A percentile compares a stretch with the other conserved stretches of the same genome.
phyloP scores from a whole-genome alignment of 2,888 invertebrate species.

The Andrena bucephala region DNA sequence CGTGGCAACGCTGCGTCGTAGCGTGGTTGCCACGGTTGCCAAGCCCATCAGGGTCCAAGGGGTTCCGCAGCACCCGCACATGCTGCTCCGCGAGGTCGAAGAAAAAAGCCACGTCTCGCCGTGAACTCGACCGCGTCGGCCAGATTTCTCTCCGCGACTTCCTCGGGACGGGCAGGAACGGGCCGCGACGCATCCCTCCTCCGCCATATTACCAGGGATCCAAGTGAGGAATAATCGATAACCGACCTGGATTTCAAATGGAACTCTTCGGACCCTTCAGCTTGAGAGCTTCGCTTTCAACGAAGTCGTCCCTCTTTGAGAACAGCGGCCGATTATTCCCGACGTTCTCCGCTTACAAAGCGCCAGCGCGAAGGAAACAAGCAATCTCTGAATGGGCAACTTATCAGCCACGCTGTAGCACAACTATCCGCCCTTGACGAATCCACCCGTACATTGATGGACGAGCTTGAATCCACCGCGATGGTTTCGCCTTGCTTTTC shows the following conservation, averaged over 20 bases:
- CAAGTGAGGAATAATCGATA: slow-evolving; percentile 28
- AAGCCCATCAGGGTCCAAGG: slow-evolving; percentile 73
- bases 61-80: slow-evolving; percentile 70
- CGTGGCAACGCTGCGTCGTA: slow-evolving; percentile 61
- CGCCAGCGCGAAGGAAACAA: slow-evolving; percentile 10
- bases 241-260: no score
- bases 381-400: slow-evolving; percentile 28
- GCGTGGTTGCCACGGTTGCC: slow-evolving; percentile 75
- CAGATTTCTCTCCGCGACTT: slow-evolving; percentile 63
- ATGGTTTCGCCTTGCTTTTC: slow-evolving; percentile 50
- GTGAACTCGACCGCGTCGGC: slow-evolving; percentile 51
- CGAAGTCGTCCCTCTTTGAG: not conserved
- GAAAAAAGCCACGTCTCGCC: slow-evolving; percentile 64
- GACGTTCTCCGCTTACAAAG: not conserved
- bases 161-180: slow-evolving; percentile 18
- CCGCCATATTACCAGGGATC: slow-evolving; percentile 15
- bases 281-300: not conserved
- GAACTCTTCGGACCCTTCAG: no score
- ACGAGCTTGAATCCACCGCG: slow-evolving; percentile 21
- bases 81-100: slow-evolving; percentile 52
- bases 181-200: not conserved
- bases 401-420: not conserved
- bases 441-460: slow-evolving; percentile 32
- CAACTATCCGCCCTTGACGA: slow-evolving; percentile 51
- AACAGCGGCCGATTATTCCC: slow-evolving; percentile 25